Evolutionary conservation across 1,140 invertebrate species (phyloP).

Genomic region (Potamilus streckersoni): DNA sequence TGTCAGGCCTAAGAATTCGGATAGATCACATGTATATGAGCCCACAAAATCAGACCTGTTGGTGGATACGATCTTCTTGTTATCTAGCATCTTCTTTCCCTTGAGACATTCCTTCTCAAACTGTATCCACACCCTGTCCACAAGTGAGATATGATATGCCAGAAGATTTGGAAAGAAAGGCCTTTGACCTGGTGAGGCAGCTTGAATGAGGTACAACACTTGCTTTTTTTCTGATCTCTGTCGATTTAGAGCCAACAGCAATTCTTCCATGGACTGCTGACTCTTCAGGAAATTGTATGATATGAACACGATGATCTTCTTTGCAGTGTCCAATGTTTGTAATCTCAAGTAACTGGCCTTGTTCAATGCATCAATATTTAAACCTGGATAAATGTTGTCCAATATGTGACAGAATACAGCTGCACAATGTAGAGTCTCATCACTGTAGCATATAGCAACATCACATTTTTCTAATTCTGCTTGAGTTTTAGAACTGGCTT

Average conservation of each 20-base stretch:
- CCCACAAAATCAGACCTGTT: background rate
- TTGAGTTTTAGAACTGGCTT: no score
- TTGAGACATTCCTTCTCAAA: background rate
- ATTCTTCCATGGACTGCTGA: constrained; percentile 18
- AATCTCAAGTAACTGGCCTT: background rate
- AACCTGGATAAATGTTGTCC: constrained; percentile 6
- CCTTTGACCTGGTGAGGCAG: background rate
- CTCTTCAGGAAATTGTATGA: constrained; percentile 18
- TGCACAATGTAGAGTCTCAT: constrained; percentile 12
- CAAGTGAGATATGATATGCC: constrained; percentile 4
- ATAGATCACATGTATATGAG: background rate
- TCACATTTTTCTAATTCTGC: no score
- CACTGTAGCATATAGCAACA: constrained; percentile 10
- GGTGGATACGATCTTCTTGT: constrained; percentile 2
- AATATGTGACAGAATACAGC: constrained; percentile 11
- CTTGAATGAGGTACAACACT: constrained; percentile 16
- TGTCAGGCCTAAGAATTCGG: constrained; percentile 12
- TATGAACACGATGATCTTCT: constrained; percentile 18
- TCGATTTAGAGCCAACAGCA: constrained; percentile 16
- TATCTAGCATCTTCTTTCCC: background rate
- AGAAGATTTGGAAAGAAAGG: constrained; percentile 28
- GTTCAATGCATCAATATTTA: constrained; percentile 18
- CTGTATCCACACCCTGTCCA: constrained; percentile 16
- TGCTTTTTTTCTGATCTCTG: constrained; percentile 4
- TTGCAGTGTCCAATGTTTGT: constrained; percentile 15